Percentiles rank a stretch among this genome's conserved stretches.
Conservation (phyloP, 1,140 invertebrate genomes). For the Eubasilissa regina region DNA sequence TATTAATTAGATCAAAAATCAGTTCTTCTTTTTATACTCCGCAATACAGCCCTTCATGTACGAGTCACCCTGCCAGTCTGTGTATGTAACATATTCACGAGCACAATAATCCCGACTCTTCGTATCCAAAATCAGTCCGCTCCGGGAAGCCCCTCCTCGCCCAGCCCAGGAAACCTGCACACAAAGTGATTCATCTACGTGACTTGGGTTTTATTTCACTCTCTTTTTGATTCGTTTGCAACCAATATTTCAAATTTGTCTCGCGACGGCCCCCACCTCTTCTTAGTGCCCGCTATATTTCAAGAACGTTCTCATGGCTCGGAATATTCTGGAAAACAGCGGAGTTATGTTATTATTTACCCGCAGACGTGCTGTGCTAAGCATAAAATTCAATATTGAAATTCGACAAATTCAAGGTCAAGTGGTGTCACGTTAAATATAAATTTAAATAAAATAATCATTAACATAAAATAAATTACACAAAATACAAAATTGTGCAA, state of each 20-base stretch:
- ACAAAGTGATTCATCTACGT: slow-evolving; percentile 51
- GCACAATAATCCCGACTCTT: too few relatives aligned
- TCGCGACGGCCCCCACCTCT: neutral
- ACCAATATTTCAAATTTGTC: slow-evolving; percentile 52
- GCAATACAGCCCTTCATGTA: too few relatives aligned
- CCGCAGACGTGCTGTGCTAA: slow-evolving; percentile 3
- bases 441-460: too few relatives aligned
- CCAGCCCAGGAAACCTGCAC: neutral
- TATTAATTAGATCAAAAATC: too few relatives aligned
- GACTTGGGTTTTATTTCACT: slow-evolving; percentile 47
- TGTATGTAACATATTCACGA: too few relatives aligned
- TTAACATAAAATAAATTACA: too few relatives aligned
- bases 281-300: slow-evolving; percentile 7
- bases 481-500: too few relatives aligned
- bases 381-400: neutral
- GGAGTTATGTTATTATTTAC: slow-evolving; percentile 26
- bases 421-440: too few relatives aligned
- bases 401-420: neutral
- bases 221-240: slow-evolving; percentile 56
- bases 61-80: too few relatives aligned
- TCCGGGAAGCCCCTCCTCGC: neutral
- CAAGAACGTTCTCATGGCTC: neutral
- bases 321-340: slow-evolving; percentile 5
- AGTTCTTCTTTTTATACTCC: too few relatives aligned
- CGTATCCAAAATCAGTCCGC: neutral